Conservation (phyloP, 1,140 invertebrate genomes). For the Lordiphosa mommai region DNA sequence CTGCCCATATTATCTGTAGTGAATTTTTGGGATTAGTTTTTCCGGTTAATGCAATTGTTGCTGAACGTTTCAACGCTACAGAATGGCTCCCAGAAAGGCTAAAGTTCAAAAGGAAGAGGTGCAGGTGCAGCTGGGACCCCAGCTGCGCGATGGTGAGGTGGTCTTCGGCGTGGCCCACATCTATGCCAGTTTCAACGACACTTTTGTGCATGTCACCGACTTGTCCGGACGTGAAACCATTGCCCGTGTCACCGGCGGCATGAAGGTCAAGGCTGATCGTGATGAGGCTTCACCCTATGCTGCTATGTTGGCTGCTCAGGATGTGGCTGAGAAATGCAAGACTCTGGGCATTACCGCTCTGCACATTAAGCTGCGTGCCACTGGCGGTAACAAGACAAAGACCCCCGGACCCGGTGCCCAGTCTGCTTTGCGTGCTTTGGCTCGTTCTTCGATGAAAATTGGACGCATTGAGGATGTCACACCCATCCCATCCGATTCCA, state of each 20-base stretch:
- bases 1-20: too few species aligned
- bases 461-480: constrained; percentile 99
- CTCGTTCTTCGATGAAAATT: constrained; percentile 99
- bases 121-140: constrained; percentile 97
- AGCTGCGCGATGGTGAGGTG: constrained; percentile 97
- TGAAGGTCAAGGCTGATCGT: constrained; percentile 99
- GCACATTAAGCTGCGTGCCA: constrained; percentile 98
- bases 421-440: constrained; percentile 97
- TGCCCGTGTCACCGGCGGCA: constrained; percentile 98
- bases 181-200: constrained; percentile 99
- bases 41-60: too few species aligned
- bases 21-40: too few species aligned
- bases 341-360: constrained; percentile 97
- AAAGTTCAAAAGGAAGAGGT: constrained; percentile 98
- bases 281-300: constrained; percentile 99
- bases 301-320: constrained; percentile 99
- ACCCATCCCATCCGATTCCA: constrained; percentile 99
- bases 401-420: constrained; percentile 99
- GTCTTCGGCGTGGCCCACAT: constrained; percentile 99
- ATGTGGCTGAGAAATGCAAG: constrained; percentile 99
- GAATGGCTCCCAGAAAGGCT: constrained; percentile 98
- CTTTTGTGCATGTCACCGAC: constrained; percentile 99
- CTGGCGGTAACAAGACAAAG: constrained; percentile 98
- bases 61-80: constrained; percentile 56
- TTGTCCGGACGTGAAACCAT: constrained; percentile 99